A percentile compares a stretch with the other conserved stretches of the same genome.
phyloP scores from a whole-genome alignment of 2,113 vertebrate species.

The Erythrolamprus reginae region DNA sequence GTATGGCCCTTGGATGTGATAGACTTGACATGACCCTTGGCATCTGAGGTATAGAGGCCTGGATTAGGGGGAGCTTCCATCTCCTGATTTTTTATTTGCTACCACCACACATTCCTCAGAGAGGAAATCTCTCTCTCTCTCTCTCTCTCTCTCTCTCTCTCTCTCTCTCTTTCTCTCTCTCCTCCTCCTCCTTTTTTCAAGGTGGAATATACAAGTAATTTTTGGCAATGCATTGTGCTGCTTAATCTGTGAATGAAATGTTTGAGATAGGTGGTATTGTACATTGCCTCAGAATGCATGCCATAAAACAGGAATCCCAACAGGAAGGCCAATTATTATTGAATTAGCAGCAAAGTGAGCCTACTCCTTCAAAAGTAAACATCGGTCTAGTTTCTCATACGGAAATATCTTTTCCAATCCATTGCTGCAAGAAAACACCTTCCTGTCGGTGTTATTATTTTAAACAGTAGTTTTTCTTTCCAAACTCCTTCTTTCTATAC shows the following conservation, averaged over 20 bases:
- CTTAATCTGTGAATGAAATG: not conserved
- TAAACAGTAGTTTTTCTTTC: constrained; percentile 2
- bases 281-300: not conserved
- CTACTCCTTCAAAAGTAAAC: constrained; percentile 9
- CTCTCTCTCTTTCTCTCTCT: too few species aligned
- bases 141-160: too few species aligned
- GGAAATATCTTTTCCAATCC: not conserved
- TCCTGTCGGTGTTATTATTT: not conserved
- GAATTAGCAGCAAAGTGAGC: not conserved
- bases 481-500: constrained; percentile 39
- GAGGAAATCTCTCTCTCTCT: not conserved
- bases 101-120: not conserved
- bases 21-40: not conserved
- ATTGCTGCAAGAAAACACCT: constrained; percentile 1
- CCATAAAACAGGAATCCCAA: not conserved
- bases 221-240: not conserved
- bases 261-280: not conserved
- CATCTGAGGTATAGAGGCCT: not conserved
- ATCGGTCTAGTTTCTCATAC: not conserved
- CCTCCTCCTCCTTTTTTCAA: not conserved
- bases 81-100: not conserved
- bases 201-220: not conserved
- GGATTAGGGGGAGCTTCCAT: not conserved
- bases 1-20: not conserved
- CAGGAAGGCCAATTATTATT: not conserved